Evolutionary conservation across 2,113 vertebrate species (phyloP), one percentile per base, ranked within the genome.

Genomic region (Vulpes ferrilata): DNA sequence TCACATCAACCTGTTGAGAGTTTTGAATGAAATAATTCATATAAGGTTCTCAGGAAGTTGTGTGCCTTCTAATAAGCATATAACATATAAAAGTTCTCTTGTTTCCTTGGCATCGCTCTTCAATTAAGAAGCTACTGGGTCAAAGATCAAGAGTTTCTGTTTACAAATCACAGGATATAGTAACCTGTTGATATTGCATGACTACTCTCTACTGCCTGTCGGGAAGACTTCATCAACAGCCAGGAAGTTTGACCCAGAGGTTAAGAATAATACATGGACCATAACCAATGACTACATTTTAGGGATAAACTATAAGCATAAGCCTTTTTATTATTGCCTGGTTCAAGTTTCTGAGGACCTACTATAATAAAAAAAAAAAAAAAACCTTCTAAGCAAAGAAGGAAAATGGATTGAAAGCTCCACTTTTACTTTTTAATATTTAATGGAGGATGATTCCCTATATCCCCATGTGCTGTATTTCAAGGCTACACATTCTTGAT

Each of bases 401-500:
- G 35, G 62, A 93, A 96, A 96, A 74, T 88, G 59, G 32, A 27
- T 23, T 69, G 67, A 92, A 89, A 90, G 69, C 13, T 81, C 82
- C 53, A 13, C 76, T 85, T 97, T 95, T 79, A 71, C 79, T 88
- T 96, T 95, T 93, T 76, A 93, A 89, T 96, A 93, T 96, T 96
- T 97, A 69, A 92, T 60, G 62, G 67, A 51, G 27, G 43, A 69
- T 87, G 91, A 71, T 12, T 94, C n/a, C 38, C 78, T 84, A 43
- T n/a, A 62, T 95, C 93, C 79, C 93, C 74, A 23, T 57, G 69
- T 81, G 84, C 83, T 96, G 7, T 71, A 92, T 96, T 94, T 97
- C 85, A 93, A 96, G 87, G 90, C 93, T 88, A 51, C 5, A 85
- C 19, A 48, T 98, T 98, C 98, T 95, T 0, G 11, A 98, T 93